Evolutionary conservation across 1,140 invertebrate species (phyloP).

Genomic region (Pararge aegeria): DNA sequence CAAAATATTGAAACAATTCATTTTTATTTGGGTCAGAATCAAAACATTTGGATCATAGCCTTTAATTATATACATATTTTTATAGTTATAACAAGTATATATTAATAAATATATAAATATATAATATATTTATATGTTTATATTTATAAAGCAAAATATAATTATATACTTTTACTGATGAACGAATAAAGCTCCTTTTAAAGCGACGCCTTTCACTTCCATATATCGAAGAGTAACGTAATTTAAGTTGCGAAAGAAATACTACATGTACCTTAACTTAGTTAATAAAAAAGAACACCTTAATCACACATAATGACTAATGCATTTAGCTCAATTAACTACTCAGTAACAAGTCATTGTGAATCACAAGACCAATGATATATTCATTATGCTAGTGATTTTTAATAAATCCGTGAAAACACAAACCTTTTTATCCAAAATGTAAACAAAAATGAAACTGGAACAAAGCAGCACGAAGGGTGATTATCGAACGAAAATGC

Average conservation of each 20-base stretch:
- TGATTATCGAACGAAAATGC: constrained; percentile 73
- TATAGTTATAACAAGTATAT: too few species aligned
- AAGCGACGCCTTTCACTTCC: background rate
- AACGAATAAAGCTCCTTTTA: background rate
- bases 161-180: too few species aligned
- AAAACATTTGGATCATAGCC: too few species aligned
- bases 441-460: constrained; percentile 41
- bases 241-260: background rate
- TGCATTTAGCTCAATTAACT: constrained; percentile 2
- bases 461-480: constrained; percentile 42
- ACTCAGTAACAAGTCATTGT: background rate
- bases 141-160: too few species aligned
- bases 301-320: background rate
- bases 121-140: too few species aligned
- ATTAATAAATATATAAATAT: too few species aligned
- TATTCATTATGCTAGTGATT: background rate
- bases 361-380: background rate
- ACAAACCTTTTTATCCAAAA: constrained; percentile 45
- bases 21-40: too few species aligned
- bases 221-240: background rate
- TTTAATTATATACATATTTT: too few species aligned
- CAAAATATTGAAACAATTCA: too few species aligned
- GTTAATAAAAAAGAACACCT: too few species aligned
- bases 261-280: background rate
- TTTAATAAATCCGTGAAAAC: background rate